A percentile compares a stretch with the other conserved stretches of the same genome.
Evolutionary conservation across 2,888 invertebrate genomes (phyloP).

Genomic region (Drosophila vallismaia): DNA sequence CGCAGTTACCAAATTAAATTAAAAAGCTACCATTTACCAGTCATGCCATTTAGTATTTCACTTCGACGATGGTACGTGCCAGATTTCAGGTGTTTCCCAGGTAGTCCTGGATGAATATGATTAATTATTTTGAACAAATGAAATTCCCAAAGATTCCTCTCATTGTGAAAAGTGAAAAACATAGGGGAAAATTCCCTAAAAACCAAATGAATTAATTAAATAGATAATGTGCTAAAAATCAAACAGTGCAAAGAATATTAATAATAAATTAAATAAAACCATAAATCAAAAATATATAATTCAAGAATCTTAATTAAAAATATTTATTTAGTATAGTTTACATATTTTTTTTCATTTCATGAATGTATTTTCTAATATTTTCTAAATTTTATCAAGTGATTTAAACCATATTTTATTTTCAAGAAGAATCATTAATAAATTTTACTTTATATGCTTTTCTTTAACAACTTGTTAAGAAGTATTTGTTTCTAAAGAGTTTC

Average conservation of each 20-base stretch:
- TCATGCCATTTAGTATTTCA: constrained; percentile 1
- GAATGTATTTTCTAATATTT: too few species aligned
- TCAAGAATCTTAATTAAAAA: not conserved
- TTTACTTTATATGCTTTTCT: not conserved
- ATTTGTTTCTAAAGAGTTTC: constrained; percentile 1
- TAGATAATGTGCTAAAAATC: constrained; percentile 5
- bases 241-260: constrained; percentile 21
- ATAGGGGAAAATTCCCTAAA: not conserved
- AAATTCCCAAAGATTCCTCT: not conserved
- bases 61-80: constrained; percentile 31
- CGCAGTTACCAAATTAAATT: constrained; percentile 10
- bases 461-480: not conserved
- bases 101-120: not conserved
- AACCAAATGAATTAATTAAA: constrained; percentile 1
- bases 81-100: constrained; percentile 5
- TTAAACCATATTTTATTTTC: not conserved
- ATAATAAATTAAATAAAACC: not conserved
- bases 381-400: not conserved
- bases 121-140: not conserved
- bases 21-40: constrained; percentile 10
- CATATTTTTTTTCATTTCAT: not conserved
- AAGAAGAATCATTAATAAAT: not conserved
- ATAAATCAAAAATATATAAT: not conserved
- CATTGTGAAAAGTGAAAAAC: constrained; percentile 15
- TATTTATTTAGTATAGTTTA: not conserved